phyloP scores from a whole-genome alignment of 1,140 invertebrate species.

The Phymorhynchus buccinoides region DNA sequence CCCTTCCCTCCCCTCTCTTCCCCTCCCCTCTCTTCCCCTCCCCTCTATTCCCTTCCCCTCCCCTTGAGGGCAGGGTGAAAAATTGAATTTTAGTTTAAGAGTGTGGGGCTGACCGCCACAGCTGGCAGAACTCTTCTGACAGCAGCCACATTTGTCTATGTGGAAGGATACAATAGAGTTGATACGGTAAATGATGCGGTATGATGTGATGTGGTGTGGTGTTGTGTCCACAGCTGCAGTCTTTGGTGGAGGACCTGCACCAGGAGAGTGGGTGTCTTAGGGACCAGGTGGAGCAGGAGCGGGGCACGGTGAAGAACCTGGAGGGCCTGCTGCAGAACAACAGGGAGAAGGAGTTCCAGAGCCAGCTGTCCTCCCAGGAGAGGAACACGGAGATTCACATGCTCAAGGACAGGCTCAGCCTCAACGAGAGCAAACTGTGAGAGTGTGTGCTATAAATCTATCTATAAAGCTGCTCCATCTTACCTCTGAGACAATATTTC shows the following conservation, averaged over 20 bases:
- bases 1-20: background rate
- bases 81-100: too few species aligned
- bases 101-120: too few species aligned
- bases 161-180: too few species aligned
- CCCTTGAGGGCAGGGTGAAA: too few species aligned
- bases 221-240: constrained; percentile 62
- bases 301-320: constrained; percentile 65
- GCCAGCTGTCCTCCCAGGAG: constrained; percentile 69
- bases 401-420: constrained; percentile 70
- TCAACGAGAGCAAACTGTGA: constrained; percentile 73
- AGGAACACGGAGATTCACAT: constrained; percentile 72
- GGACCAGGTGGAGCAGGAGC: constrained; percentile 66
- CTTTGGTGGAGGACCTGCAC: constrained; percentile 65
- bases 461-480: too few species aligned
- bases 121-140: too few species aligned
- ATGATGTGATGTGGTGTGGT: too few species aligned
- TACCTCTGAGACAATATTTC: too few species aligned
- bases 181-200: too few species aligned
- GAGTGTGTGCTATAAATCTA: too few species aligned
- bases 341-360: constrained; percentile 72
- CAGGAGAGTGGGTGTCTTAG: constrained; percentile 68
- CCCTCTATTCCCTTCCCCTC: too few species aligned
- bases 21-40: background rate
- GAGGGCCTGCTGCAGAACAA: constrained; percentile 70
- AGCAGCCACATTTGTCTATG: too few species aligned